Percentiles rank a stretch among this genome's conserved stretches.
phyloP scores from a whole-genome alignment of 1,140 invertebrate genomes.

The Diorhabda elongata region DNA sequence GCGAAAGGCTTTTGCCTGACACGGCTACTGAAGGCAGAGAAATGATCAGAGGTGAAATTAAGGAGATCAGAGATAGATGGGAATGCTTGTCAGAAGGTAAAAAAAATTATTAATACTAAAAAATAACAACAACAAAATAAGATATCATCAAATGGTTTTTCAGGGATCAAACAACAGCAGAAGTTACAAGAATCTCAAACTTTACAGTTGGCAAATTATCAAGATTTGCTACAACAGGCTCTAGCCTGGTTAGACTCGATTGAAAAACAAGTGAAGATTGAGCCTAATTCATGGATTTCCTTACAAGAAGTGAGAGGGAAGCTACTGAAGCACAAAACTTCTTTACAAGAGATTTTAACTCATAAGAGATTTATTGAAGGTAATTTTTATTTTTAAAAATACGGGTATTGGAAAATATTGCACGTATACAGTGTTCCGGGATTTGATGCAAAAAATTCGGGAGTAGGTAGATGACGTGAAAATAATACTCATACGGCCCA shows the following conservation, averaged over 20 bases:
- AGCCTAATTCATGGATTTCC: slow-evolving; percentile 65
- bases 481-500: no score
- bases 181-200: slow-evolving; percentile 81
- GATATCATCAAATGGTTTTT: slow-evolving; percentile 13
- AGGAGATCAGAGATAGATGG: slow-evolving; percentile 75
- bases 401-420: not conserved
- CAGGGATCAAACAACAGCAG: slow-evolving; percentile 68
- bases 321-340: slow-evolving; percentile 80
- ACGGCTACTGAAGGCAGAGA: slow-evolving; percentile 88
- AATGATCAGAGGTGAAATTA: slow-evolving; percentile 75
- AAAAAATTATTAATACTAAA: not conserved
- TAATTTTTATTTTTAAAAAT: slow-evolving; percentile 11
- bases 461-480: no score
- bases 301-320: slow-evolving; percentile 84
- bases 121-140: not conserved
- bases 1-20: slow-evolving; percentile 84
- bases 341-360: slow-evolving; percentile 83
- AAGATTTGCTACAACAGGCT: slow-evolving; percentile 79
- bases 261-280: slow-evolving; percentile 73
- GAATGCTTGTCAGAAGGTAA: slow-evolving; percentile 72
- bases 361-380: slow-evolving; percentile 88
- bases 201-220: slow-evolving; percentile 78
- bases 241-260: slow-evolving; percentile 82
- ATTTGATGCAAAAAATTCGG: no score
- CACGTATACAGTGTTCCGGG: no score